phyloP scores from a whole-genome alignment of 1,140 invertebrate genomes.

The Dendrolimus kikuchii region DNA sequence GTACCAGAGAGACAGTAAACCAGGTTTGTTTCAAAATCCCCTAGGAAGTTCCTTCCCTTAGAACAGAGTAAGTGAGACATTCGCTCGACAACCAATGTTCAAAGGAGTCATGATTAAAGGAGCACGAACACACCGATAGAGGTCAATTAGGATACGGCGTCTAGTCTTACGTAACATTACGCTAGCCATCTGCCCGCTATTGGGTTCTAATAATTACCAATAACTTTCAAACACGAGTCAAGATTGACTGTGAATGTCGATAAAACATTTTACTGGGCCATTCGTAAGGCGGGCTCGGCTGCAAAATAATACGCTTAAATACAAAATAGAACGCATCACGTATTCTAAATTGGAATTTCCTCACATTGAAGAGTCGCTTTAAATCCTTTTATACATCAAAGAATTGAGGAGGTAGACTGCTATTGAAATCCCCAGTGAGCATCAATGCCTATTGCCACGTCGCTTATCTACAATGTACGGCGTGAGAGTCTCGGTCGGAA shows the following conservation, averaged over 20 bases:
- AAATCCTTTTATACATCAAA: slow-evolving; percentile 59
- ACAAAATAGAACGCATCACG: slow-evolving; percentile 12
- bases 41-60: slow-evolving; percentile 35
- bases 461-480: slow-evolving; percentile 52
- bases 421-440: slow-evolving; percentile 62
- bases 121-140: slow-evolving; percentile 31
- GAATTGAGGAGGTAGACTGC: slow-evolving; percentile 54
- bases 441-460: slow-evolving; percentile 67
- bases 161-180: slow-evolving; percentile 9
- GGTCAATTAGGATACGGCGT: slow-evolving; percentile 43
- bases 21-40: slow-evolving; percentile 47
- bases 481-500: slow-evolving; percentile 1
- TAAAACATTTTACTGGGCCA: slow-evolving; percentile 16
- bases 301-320: background rate
- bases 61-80: slow-evolving; percentile 35
- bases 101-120: slow-evolving; percentile 50
- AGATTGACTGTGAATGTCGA: slow-evolving; percentile 9
- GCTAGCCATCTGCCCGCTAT: slow-evolving; percentile 16
- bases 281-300: background rate
- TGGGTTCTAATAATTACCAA: slow-evolving; percentile 20
- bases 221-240: slow-evolving; percentile 9
- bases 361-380: slow-evolving; percentile 45
- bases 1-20: slow-evolving; percentile 14
- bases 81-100: slow-evolving; percentile 42
- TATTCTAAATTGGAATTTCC: slow-evolving; percentile 38